Base-by-base conservation (phyloP, 2,888 invertebrate genomes). In the Cylloceria caligata region DNA sequence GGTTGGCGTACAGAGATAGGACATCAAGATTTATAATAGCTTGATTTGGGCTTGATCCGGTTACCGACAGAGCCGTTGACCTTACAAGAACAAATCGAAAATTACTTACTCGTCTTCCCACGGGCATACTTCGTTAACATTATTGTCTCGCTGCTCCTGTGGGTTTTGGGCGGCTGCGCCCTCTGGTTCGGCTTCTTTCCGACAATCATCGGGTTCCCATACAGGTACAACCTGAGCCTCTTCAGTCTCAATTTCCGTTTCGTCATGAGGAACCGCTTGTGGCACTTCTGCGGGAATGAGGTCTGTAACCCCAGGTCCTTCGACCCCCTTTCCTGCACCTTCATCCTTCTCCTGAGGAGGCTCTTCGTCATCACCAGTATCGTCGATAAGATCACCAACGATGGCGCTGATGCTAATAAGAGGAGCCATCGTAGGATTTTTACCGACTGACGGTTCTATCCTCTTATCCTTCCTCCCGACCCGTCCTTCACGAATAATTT, bases 101-200 rank as follows among this genome's bases (percentile, higher is more conserved):
- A 67, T 9, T 83, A 96, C 97, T 97, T 95, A 98, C 98, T 98
- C 97, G 94, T 98, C 97, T 95, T 98, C 98, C 98, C 98, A 98
- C 79, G 98, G 98, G 94, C 98, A 98, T 92, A 98, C 96, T 93
- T 97, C 97, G 93, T 96, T 97, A 93, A 95, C 95, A 93, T 96
- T 95, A 92, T 92, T 92, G 92, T 92, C 92, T 89, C 91, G 90
- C 91, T 91, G 90, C 89, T 91, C 90, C 87, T 87, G 90, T 87
- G 89, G 84, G 80, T 87, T 83, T 81, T 85, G 83, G 84, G 78
- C 83, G 83, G 74, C 55, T 81, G 68, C 69, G 83, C 74, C 73
- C 87, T 76, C 82, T 67, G 85, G 80, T 64, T 88, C 86, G 83
- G 87, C 80, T 36, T 85, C 89, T 85, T 87, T 88, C 75, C 74